Percentiles rank a stretch among this genome's conserved stretches.
Conservation (phyloP, 1,140 invertebrate species). For the Trichomalopsis sarcophagae region DNA sequence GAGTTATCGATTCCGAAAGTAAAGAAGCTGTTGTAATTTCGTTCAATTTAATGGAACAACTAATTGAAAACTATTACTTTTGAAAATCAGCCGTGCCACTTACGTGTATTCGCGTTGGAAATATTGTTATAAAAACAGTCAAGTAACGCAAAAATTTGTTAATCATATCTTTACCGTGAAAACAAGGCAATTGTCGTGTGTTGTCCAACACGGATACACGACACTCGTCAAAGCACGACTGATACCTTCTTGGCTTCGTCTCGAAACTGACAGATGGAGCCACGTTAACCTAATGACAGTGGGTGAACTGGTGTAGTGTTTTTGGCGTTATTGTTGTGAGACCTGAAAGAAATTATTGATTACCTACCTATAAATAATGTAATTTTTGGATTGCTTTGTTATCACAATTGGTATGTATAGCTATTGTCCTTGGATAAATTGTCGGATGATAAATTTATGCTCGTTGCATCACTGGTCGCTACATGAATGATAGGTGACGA, state of each 20-base stretch:
- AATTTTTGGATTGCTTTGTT: not conserved
- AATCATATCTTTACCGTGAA: not conserved
- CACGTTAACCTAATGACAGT: not conserved
- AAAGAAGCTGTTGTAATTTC: not conserved
- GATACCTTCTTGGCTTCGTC: not conserved
- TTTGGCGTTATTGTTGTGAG: not conserved
- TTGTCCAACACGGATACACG: not conserved
- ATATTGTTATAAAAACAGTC: not conserved
- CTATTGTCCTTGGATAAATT: no score
- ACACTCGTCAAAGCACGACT: constrained; percentile 23
- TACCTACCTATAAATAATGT: not conserved
- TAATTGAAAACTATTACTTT: no score
- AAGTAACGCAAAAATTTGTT: not conserved
- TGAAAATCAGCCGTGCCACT: no score
- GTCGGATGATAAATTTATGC: no score
- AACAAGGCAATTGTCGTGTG: not conserved
- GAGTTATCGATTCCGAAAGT: no score
- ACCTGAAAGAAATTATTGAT: not conserved
- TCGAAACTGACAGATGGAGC: constrained; percentile 40
- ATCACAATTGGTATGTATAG: not conserved
- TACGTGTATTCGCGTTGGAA: no score
- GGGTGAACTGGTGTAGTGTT: not conserved
- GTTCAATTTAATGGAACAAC: not conserved
- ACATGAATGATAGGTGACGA: no score
- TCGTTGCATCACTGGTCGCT: no score